phyloP scores from a whole-genome alignment of 2,797 vertebrate genomes.

The Vireo griseus region DNA sequence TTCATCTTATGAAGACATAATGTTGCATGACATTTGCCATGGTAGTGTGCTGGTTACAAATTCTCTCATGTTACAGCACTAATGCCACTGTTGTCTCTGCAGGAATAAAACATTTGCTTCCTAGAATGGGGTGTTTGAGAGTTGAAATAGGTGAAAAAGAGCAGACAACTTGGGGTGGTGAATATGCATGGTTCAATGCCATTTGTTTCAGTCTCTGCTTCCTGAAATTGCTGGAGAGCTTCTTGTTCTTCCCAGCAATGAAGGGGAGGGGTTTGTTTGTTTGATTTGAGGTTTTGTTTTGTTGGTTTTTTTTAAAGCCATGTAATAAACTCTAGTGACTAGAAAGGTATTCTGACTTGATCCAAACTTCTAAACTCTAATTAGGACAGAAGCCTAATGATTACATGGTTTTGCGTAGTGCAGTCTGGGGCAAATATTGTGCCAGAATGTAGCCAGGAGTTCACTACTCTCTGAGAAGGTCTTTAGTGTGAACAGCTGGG shows the following conservation, averaged over 20 bases:
- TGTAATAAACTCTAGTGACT: not conserved
- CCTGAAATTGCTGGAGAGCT: not conserved
- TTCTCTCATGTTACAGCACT: not conserved
- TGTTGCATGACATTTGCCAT: not conserved
- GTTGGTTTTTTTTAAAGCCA: not conserved
- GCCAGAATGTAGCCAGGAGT: not conserved
- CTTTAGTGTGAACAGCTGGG: not conserved
- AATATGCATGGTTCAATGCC: accelerated
- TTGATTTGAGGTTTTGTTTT: not conserved
- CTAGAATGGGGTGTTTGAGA: not conserved
- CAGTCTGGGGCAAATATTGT: not conserved
- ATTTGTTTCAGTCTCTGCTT: not conserved
- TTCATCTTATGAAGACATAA: accelerated
- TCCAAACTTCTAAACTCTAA: not conserved
- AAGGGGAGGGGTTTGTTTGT: not conserved
- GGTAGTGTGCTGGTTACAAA: not conserved
- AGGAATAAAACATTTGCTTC: not conserved
- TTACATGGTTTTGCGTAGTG: not conserved
- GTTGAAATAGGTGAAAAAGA: not conserved
- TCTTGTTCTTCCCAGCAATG: not conserved
- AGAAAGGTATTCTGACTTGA: not conserved
- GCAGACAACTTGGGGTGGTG: not conserved
- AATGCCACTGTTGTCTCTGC: not conserved
- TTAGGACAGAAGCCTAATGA: not conserved
- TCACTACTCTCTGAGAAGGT: not conserved